Conservation (phyloP, 2,888 invertebrate genomes). For the Oxyscelio sp. region DNA sequence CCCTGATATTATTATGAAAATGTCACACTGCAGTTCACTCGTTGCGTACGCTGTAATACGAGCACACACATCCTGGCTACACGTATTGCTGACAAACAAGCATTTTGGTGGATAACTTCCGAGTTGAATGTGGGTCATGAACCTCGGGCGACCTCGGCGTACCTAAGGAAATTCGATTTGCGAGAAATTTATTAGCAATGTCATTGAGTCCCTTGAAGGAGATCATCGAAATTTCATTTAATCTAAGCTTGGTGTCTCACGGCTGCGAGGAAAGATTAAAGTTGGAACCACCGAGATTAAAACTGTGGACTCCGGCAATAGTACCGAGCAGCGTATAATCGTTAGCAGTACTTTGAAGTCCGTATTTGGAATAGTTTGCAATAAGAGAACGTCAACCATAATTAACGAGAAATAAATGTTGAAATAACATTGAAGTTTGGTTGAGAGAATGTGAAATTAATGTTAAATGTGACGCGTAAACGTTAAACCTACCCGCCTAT, state of each 20-base stretch:
- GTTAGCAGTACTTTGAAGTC: conserved; percentile 1
- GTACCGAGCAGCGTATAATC: background rate
- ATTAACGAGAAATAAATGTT: too few relatives aligned
- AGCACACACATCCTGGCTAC: background rate
- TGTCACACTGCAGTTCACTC: conserved; percentile 26
- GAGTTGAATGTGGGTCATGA: conserved; percentile 45
- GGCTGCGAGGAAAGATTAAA: conserved; percentile 26
- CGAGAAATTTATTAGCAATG: conserved; percentile 39
- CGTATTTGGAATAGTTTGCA: conserved; percentile 1
- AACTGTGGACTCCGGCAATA: conserved; percentile 12
- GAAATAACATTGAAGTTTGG: too few relatives aligned
- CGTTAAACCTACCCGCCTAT: too few relatives aligned
- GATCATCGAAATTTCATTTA: conserved; percentile 51
- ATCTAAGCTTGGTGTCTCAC: conserved; percentile 29
- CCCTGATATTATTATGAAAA: conserved; percentile 20
- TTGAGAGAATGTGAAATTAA: too few relatives aligned
- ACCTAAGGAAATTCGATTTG: conserved; percentile 42
- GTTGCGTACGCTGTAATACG: conserved; percentile 21
- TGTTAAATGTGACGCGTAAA: too few relatives aligned
- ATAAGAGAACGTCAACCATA: too few relatives aligned
- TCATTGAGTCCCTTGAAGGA: conserved; percentile 31
- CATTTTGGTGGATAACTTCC: conserved; percentile 42
- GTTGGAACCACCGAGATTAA: conserved; percentile 33
- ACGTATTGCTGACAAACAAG: conserved; percentile 37
- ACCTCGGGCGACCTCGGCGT: conserved; percentile 5